These are phyloP conservation scores for Channallabes apus DNA, from an alignment of 2,797 vertebrate species.

Conservation along the genomic window DNA sequence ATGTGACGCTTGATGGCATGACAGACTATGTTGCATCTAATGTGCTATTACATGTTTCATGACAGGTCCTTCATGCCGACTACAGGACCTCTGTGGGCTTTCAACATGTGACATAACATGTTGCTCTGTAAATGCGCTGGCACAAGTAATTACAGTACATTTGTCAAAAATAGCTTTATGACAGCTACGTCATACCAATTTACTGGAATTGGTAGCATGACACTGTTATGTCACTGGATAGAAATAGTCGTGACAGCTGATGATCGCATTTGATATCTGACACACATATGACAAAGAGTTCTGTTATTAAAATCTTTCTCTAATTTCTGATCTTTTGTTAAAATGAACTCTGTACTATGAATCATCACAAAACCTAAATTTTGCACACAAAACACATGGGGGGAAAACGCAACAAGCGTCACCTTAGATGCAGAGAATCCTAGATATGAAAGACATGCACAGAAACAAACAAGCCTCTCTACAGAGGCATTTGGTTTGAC, in stretches of 20 bases:
- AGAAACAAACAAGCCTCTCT: constrained; percentile 52
- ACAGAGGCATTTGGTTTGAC: constrained; percentile 55
- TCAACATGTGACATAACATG: background rate
- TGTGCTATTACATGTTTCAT: background rate
- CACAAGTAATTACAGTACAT: background rate
- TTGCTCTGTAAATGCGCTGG: background rate
- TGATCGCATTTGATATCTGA: background rate
- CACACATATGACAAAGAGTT: background rate
- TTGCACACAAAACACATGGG: background rate
- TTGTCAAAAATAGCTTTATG: background rate
- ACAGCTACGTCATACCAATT: constrained; percentile 6
- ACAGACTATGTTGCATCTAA: background rate
- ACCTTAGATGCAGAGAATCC: constrained; percentile 19
- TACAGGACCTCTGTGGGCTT: background rate
- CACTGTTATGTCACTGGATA: background rate
- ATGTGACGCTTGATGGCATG: background rate
- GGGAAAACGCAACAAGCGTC: constrained; percentile 4
- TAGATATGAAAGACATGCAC: constrained; percentile 36
- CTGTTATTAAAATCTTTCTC: background rate
- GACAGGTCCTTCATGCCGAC: background rate
- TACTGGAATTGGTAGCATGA: background rate
- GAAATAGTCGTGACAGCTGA: background rate
- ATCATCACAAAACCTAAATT: background rate
- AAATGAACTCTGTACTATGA: constrained; percentile 5
- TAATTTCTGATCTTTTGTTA: background rate